These are phyloP conservation scores for Hiodon tergisus DNA, from an alignment of 2,113 vertebrate species.

Conservation along the genomic window DNA sequence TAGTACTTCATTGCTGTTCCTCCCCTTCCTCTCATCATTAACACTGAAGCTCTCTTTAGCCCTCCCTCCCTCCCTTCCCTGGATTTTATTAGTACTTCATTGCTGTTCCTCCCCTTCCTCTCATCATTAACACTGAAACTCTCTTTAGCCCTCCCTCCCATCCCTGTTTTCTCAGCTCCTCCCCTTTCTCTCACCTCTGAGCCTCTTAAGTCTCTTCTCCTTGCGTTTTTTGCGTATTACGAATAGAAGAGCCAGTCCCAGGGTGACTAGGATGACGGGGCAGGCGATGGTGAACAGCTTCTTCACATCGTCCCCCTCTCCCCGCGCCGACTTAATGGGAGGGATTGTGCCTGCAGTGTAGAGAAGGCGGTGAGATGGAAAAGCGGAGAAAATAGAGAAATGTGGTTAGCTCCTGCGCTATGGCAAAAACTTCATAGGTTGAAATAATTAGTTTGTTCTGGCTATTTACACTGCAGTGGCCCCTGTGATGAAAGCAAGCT, in stretches of 20 bases:
- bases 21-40: background rate
- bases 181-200: slow-evolving; percentile 71
- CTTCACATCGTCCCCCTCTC: slow-evolving; percentile 88
- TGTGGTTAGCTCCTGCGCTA: no score
- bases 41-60: no score
- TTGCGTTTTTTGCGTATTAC: slow-evolving; percentile 94
- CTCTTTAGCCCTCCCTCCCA: background rate
- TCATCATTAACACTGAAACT: background rate
- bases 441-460: background rate
- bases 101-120: background rate
- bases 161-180: background rate
- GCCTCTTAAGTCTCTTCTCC: slow-evolving; percentile 90
- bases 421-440: background rate
- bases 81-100: background rate
- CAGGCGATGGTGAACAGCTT: slow-evolving; percentile 94
- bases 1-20: background rate
- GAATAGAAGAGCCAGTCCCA: slow-evolving; percentile 87
- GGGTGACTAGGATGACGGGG: slow-evolving; percentile 86
- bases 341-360: slow-evolving; percentile 80
- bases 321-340: slow-evolving; percentile 89
- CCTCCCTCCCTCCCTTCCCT: background rate
- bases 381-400: background rate
- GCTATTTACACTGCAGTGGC: no score
- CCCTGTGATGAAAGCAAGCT: no score
- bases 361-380: background rate